These are phyloP conservation scores for Leucozona laternaria DNA, from an alignment of 2,888 invertebrate genomes.

Conservation along the genomic window DNA sequence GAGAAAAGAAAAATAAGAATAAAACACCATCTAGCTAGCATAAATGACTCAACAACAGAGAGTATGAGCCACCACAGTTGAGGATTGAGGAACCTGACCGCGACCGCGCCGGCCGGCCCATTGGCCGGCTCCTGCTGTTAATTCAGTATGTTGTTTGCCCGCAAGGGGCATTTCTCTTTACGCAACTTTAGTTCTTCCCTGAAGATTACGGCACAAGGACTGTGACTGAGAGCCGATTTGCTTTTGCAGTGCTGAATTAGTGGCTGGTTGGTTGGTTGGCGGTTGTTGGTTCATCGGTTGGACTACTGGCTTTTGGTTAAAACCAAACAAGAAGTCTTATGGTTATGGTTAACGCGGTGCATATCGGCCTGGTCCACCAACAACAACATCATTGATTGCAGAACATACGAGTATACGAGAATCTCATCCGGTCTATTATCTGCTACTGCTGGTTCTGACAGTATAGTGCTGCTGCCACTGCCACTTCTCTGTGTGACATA, in stretches of 20 bases:
- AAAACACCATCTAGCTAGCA: slow-evolving; percentile 74
- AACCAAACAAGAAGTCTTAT: slow-evolving; percentile 56
- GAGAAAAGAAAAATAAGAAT: slow-evolving; percentile 37
- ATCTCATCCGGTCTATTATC: slow-evolving; percentile 72
- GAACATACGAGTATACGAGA: slow-evolving; percentile 42
- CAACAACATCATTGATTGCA: slow-evolving; percentile 58
- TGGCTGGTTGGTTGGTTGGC: slow-evolving; percentile 62
- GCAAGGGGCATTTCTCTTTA: slow-evolving; percentile 76
- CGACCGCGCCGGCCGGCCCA: slow-evolving; percentile 56
- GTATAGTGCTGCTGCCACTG: slow-evolving; percentile 50
- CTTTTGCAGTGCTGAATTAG: slow-evolving; percentile 71
- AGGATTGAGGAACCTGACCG: slow-evolving; percentile 55
- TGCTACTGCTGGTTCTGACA: slow-evolving; percentile 47
- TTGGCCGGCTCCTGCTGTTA: slow-evolving; percentile 69
- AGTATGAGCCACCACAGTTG: slow-evolving; percentile 30
- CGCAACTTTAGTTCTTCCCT: slow-evolving; percentile 77
- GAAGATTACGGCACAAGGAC: slow-evolving; percentile 76
- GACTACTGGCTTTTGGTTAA: slow-evolving; percentile 67
- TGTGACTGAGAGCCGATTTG: slow-evolving; percentile 67
- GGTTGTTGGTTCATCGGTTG: slow-evolving; percentile 52
- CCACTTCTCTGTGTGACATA: slow-evolving; percentile 74
- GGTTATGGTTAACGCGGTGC: slow-evolving; percentile 37
- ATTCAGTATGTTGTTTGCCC: slow-evolving; percentile 70
- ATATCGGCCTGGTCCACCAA: slow-evolving; percentile 68
- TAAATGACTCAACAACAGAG: slow-evolving; percentile 71